phyloP scores from a whole-genome alignment of 2,113 vertebrate genomes.

The Vimba vimba region DNA sequence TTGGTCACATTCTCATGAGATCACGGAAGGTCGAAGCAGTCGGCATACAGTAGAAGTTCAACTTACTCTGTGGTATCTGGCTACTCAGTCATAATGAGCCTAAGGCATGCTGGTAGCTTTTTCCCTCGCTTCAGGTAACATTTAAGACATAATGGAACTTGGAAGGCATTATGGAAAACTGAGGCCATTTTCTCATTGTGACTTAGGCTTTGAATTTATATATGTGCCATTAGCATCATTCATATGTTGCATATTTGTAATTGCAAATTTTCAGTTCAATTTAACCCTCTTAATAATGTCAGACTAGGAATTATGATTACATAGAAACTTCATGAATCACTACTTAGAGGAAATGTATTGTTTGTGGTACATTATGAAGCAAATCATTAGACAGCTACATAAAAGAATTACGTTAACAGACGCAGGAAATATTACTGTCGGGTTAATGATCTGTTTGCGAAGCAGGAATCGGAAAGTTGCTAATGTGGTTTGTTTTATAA shows the following conservation, averaged over 20 bases:
- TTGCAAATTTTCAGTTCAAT: conserved; percentile 55
- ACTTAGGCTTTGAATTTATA: conserved; percentile 18
- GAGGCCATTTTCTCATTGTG: background rate
- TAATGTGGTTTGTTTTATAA: conserved; percentile 61
- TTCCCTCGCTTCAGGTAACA: background rate
- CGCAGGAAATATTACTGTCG: conserved; percentile 62
- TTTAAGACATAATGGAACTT: background rate
- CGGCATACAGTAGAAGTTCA: background rate
- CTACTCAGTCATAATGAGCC: background rate
- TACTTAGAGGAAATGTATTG: conserved; percentile 49
- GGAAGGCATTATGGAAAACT: background rate
- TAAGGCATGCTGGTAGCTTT: background rate
- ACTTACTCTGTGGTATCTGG: background rate
- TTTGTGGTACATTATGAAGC: conserved; percentile 64
- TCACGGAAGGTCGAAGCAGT: background rate
- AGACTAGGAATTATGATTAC: conserved; percentile 69
- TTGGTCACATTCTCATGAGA: background rate
- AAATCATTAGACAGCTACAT: conserved; percentile 53
- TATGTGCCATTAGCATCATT: conserved; percentile 28
- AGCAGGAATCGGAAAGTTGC: conserved; percentile 55
- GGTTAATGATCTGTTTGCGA: conserved; percentile 62
- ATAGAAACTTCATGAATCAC: conserved; percentile 64
- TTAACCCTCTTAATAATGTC: conserved; percentile 49
- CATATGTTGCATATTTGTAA: conserved; percentile 31
- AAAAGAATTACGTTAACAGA: conserved; percentile 62